These are phyloP conservation scores for Manis crassicaudata DNA, from an alignment of 2,797 vertebrate genomes.

Conservation along the genomic window DNA sequence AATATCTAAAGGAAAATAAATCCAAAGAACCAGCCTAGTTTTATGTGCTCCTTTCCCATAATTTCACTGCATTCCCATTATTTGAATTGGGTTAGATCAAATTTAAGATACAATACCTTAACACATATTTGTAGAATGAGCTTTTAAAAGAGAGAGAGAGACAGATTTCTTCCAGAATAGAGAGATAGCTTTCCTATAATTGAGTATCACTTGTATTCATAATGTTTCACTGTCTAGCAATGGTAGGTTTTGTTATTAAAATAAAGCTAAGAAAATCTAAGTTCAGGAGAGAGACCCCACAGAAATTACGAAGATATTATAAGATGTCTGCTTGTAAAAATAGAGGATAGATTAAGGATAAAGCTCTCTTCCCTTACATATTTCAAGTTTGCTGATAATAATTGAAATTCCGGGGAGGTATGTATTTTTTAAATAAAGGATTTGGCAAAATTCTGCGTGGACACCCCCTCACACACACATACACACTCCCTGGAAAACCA, in stretches of 20 bases:
- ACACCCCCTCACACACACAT: background rate
- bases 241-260: slow-evolving; percentile 51
- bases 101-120: slow-evolving; percentile 74
- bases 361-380: background rate
- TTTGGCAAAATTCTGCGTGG: background rate
- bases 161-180: slow-evolving; percentile 2
- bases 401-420: background rate
- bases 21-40: slow-evolving; percentile 47
- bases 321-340: background rate
- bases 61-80: slow-evolving; percentile 58
- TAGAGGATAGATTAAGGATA: background rate
- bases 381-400: slow-evolving; percentile 24
- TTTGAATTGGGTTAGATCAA: slow-evolving; percentile 72
- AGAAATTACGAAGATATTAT: background rate
- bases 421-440: background rate
- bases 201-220: slow-evolving; percentile 53
- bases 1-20: slow-evolving; percentile 71
- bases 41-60: slow-evolving; percentile 47
- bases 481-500: background rate
- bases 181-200: slow-evolving; percentile 43
- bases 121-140: slow-evolving; percentile 67
- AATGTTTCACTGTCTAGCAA: slow-evolving; percentile 30
- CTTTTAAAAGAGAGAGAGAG: slow-evolving; percentile 35
- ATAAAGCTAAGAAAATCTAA: slow-evolving; percentile 41
- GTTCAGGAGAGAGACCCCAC: background rate